phyloP scores from a whole-genome alignment of 2,797 vertebrate species.

The Oryzias sinensis region DNA sequence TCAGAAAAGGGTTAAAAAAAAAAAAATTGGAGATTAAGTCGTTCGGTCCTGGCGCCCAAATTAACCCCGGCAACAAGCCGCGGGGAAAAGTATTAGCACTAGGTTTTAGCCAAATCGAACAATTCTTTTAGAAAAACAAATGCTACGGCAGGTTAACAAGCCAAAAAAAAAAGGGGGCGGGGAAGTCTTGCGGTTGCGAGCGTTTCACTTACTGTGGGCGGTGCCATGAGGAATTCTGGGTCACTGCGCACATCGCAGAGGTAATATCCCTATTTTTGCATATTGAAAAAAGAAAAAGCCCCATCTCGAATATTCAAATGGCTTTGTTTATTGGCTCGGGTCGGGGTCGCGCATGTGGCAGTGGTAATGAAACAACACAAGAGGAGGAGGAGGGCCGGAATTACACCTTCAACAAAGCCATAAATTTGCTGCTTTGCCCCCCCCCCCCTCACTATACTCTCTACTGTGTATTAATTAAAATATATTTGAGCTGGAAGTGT shows the following conservation, averaged over 20 bases:
- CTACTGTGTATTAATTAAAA: not conserved
- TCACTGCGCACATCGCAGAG: constrained; percentile 40
- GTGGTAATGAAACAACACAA: constrained; percentile 54
- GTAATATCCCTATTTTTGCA: constrained; percentile 55
- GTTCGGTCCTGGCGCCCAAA: constrained; percentile 27
- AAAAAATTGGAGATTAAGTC: constrained; percentile 68
- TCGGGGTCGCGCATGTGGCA: constrained; percentile 32
- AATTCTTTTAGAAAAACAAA: too few species aligned
- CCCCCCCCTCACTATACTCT: not conserved
- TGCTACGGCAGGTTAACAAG: constrained; percentile 15
- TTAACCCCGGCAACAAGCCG: too few species aligned
- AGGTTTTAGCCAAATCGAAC: too few species aligned
- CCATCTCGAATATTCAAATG: constrained; percentile 56
- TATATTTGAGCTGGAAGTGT: not conserved
- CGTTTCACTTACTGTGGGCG: constrained; percentile 47
- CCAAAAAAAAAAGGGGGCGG: not conserved
- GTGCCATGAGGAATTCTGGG: constrained; percentile 59
- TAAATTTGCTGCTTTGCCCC: not conserved
- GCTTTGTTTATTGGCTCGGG: constrained; percentile 67
- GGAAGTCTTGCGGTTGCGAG: constrained; percentile 32
- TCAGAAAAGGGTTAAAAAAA: constrained; percentile 91
- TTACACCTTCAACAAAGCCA: constrained; percentile 11
- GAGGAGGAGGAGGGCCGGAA: constrained; percentile 30
- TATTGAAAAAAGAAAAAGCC: constrained; percentile 48
- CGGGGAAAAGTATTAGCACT: too few species aligned